Percentiles rank a stretch among this genome's conserved stretches.
Evolutionary conservation across 2,113 vertebrate species (phyloP).

Genomic region (Oryzias melastigma): DNA sequence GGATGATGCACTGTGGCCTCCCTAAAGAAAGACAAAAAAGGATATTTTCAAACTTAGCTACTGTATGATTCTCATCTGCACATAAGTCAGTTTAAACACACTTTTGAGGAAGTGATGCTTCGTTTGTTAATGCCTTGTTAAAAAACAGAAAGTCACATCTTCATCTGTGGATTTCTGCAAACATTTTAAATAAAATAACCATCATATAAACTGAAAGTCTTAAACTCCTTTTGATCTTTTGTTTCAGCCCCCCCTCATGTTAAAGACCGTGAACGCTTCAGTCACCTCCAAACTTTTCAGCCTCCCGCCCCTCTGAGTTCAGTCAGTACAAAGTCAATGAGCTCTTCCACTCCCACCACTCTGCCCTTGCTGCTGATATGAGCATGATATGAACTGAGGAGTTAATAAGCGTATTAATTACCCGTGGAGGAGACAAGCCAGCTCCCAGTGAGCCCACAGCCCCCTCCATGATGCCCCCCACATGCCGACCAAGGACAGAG

Average conservation of each 20-base stretch:
- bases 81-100: too few relatives aligned
- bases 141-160: too few relatives aligned
- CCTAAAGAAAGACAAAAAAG: too few relatives aligned
- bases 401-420: slow-evolving; percentile 74
- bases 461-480: not conserved
- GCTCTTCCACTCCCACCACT: slow-evolving; percentile 37
- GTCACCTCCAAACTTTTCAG: not conserved
- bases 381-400: slow-evolving; percentile 58
- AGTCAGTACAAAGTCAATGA: slow-evolving; percentile 25
- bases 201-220: too few relatives aligned
- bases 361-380: slow-evolving; percentile 27
- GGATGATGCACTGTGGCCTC: too few relatives aligned
- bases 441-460: slow-evolving; percentile 36
- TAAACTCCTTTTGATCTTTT: not conserved
- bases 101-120: too few relatives aligned
- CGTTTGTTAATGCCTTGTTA: too few relatives aligned
- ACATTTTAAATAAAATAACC: too few relatives aligned
- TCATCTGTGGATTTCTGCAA: too few relatives aligned
- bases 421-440: slow-evolving; percentile 62
- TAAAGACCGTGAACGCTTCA: not conserved
- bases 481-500: too few relatives aligned
- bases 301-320: not conserved
- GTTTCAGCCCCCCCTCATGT: not conserved
- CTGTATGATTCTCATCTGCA: too few relatives aligned
- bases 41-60: too few relatives aligned